Evolutionary conservation across 2,113 vertebrate species (phyloP), one percentile per base, ranked within the genome.

Genomic region (Erinaceus europaeus): DNA sequence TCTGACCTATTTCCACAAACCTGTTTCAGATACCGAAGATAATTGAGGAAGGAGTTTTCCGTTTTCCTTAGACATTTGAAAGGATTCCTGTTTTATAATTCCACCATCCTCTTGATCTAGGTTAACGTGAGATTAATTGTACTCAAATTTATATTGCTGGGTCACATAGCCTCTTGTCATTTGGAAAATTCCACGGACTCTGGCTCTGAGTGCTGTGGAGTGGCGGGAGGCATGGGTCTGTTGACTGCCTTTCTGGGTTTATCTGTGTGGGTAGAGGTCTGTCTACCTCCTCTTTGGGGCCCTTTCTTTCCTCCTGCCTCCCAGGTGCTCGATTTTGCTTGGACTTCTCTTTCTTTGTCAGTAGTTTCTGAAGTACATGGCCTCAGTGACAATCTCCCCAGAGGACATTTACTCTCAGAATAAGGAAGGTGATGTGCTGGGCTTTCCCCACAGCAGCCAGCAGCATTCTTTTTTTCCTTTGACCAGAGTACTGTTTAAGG

Each of bases 41-140:
- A 32, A 27, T 52, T 84, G 40, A 84, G 36, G 50, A 78, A 67
- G 29, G 14, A 20, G 68, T 75, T 71, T 80, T 50, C 59, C 15
- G 5, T 93, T 84, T 86, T 25, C 46, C 65, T 78, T 64, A 48
- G 64, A 46, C 79, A 20, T 62, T 61, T 21, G 25, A 79, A 88
- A 74, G 68, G 29, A n/a, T n/a, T n/a, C n/a, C n/a, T n/a, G n/a
- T n/a, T n/a, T n/a, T n/a, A n/a, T n/a, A n/a, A n/a, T n/a, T n/a
- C 10, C 4, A 67, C 52, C 62, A 81, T 20, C 23, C 4, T 74
- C 53, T 93, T 65, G 20, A 23, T 84, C 69, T 75, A 38, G 32
- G 50, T 78, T 92, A 82, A 71, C 42, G 21, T 65, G 62, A 32
- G n/a, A n/a, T n/a, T n/a, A 36, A 25, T 61, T 42, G 23, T 81